Percentiles rank a stretch among this genome's conserved stretches.
These are phyloP conservation scores for Brachionus sp. DNA, from an alignment of 1,140 invertebrate species.

Conservation along the genomic window DNA sequence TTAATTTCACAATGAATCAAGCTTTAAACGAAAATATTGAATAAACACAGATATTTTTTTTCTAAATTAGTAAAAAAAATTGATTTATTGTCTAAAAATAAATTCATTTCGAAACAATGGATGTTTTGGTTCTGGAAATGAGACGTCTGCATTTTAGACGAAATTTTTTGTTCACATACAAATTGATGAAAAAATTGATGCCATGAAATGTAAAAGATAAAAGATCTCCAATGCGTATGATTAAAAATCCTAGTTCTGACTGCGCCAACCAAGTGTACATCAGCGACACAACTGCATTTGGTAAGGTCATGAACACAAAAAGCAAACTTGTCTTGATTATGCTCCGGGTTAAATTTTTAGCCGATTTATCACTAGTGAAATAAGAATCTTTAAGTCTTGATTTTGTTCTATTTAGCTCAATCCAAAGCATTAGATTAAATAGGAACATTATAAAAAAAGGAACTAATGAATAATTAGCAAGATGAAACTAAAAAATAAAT, in stretches of 20 bases:
- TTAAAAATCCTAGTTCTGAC: background rate
- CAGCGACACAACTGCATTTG: conserved; percentile 17
- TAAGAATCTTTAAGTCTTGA: background rate
- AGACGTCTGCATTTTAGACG: background rate
- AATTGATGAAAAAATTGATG: conserved; percentile 3
- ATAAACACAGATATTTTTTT: too few relatives aligned
- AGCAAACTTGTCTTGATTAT: background rate
- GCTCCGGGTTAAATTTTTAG: background rate
- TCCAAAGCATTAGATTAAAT: background rate
- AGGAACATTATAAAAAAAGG: background rate
- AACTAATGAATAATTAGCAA: background rate
- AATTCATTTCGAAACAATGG: background rate
- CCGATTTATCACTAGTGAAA: background rate
- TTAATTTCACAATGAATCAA: too few relatives aligned
- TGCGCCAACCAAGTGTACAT: background rate
- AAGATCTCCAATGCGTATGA: conserved; percentile 14
- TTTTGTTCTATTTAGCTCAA: background rate
- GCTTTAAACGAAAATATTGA: too few relatives aligned
- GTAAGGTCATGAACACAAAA: background rate
- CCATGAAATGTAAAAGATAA: conserved; percentile 14
- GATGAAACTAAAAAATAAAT: background rate
- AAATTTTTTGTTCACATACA: conserved; percentile 16
- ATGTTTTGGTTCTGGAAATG: background rate
- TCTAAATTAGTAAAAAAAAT: background rate
- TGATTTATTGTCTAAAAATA: background rate